Evolutionary conservation across 2,797 vertebrate species (phyloP), one percentile per base, ranked within the genome.

Genomic region (Sebastes minor): DNA sequence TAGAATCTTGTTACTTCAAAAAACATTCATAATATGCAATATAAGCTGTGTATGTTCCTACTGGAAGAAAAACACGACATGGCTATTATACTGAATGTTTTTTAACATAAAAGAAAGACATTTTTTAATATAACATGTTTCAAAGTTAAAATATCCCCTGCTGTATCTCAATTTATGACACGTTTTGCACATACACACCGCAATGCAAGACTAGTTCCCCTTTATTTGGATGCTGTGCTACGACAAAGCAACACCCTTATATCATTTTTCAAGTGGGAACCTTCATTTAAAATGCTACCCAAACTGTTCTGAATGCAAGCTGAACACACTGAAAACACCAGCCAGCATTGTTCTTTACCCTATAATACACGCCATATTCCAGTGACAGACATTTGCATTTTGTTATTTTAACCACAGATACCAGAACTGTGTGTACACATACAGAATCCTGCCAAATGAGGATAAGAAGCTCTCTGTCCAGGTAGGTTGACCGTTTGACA

Each of bases 401-500:
- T 81, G 69, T 79, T 77, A 62, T 89, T 78, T 71, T 49, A 77
- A 81, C 76, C 71, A 25, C 95, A 99, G 98, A 92, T 97, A 89
- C 92, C 97, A 96, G 91, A 99, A 97, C 35, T 98, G 97, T 0
- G 97, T 99, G 75, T 98, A 99, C 90, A 99, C 98, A 1, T 99
- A 99, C 94, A 96, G 98, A 88, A 99, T 99, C 88, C 95, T 99
- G 86, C 97, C 97, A 0, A 99, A 97, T 80, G 97, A 98, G 70
- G 98, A 99, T 2, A 97, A 96, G 56, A 97, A 96, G 84, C 95
- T 99, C 49, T 98, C 97, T 38, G 97, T 99, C 30, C 98, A 99
- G 97, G 98, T 99, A 92, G 94, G 97, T 83, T 2, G 4, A 71
- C 53, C 30, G 14, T 61, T 30, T 52, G 23, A 76, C 78, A 60